Base-by-base conservation (phyloP, 2,113 vertebrate genomes). In the Calidris pygmaea region DNA sequence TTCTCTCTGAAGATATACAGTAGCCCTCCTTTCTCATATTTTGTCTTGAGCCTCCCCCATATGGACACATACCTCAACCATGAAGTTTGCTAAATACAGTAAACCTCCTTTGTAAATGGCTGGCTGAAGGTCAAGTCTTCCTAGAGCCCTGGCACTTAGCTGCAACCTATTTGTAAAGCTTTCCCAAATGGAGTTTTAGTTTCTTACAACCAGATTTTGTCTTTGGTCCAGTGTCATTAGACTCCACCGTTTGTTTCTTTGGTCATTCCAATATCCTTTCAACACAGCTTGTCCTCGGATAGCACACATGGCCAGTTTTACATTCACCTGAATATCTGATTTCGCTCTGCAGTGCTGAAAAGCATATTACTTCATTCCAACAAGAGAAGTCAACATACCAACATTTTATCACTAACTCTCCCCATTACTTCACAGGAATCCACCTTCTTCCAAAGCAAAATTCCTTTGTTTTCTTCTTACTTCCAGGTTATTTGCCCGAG, bases 31-130 rank as follows among this genome's bases (percentile, higher is more conserved):
- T 37, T 23, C 13, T 12, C 17, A 27, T 34, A 19, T 39, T 56
- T 59, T 13, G 24, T 10, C 27, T 88, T 43, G 8, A 65, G 3
- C 48, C 48, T 4, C 5, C 14, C 4, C 8, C 4, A 10, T 0
- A 14, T 2, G 6, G 8, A 4, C 7, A 32, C 5, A 1, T 6
- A 37, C 6, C 43, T 75, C 32, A 65, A 15, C 19, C 32, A 37
- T 2, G 1, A 59, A 23, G 23, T n/a, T 21, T 35, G 20, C 43
- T 82, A 59, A 63, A 63, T 4, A 21, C 32, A 65, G 18, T 26
- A 65, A 76, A 16, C 2, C 21, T 35, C 23, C 34, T 50, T 71
- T 48, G 27, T 3, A 48, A 78, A 43, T 10, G 14, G 12, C 52
- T 87, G 52, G 23, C 70, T 90, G 30, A 26, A 56, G 59, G 39